These are phyloP conservation scores for Motacilla tschutschensis DNA, from an alignment of 2,113 vertebrate species.

Conservation along the genomic window DNA sequence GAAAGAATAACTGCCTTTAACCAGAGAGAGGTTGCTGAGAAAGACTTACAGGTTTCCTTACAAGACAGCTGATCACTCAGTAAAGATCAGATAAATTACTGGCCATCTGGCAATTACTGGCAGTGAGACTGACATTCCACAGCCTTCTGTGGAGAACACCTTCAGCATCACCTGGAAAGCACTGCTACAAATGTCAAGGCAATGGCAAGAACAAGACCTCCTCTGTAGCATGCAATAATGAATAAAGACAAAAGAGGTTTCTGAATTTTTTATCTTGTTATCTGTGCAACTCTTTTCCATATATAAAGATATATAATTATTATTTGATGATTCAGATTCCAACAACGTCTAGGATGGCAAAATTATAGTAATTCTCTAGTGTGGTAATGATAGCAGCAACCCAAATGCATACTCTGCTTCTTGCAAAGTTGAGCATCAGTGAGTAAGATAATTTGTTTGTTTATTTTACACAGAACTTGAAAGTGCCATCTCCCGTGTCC, in stretches of 20 bases:
- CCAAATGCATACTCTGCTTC: background rate
- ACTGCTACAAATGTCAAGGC: background rate
- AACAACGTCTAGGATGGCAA: background rate
- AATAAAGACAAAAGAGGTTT: background rate
- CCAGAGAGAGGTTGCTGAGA: background rate
- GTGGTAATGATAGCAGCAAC: background rate
- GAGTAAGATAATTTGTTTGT: background rate
- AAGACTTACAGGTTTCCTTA: background rate
- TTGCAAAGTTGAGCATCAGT: background rate
- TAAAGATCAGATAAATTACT: slow-evolving; percentile 4
- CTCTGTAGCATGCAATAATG: background rate
- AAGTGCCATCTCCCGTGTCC: background rate
- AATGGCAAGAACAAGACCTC: background rate
- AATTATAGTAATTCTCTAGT: background rate
- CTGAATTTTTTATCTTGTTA: background rate
- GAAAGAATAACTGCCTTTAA: slow-evolving; percentile 26
- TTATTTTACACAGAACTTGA: background rate
- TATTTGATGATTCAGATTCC: background rate
- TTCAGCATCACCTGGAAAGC: background rate
- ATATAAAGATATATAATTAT: background rate
- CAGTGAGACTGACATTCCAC: background rate
- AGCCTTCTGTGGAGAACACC: background rate
- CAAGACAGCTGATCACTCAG: slow-evolving; percentile 1
- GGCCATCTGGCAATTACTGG: background rate
- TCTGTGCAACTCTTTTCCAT: background rate